Base-by-base conservation (phyloP, 2,113 vertebrate species). In the Gracilinanus agilis region DNA sequence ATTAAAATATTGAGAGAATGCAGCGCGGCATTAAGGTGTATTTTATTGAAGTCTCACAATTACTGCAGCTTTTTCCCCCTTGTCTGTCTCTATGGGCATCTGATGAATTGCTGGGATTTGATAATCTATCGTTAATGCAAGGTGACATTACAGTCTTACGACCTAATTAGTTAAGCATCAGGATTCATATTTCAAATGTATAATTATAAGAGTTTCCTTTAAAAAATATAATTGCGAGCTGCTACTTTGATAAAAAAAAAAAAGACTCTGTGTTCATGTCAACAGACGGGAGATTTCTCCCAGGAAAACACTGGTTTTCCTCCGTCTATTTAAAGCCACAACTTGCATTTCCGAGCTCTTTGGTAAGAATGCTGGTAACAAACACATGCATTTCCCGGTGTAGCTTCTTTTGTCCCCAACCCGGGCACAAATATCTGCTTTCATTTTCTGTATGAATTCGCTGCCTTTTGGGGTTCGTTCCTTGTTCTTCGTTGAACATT, bases 1-100 rank as follows among this genome's bases (percentile, higher is more conserved):
- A 97, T 93, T 97, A 96, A 96, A 97, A 97, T 97, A 96, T 95
- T 97, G 97, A 94, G 97, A 96, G 95, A 97, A 97, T 97, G 94
- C 49, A 93, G 67, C 92, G 75, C 92, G 94, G 54, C 24, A 96
- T 94, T 96, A 90, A 89, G 53, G 93, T 83, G 96, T 94, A 93
- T 95, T 97, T 95, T 96, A 91, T 96, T 96, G 96, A 94, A 96
- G 93, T 94, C 91, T 95, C 58, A 95, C 96, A 98, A 97, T 98
- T 96, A 97, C 34, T 92, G 95, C 95, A 94, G 94, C 29, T 61
- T 96, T 98, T 96, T 97, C 25, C 90, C 96, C 91, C 92, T 90
- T 67, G 53, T 55, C 55, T 96, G 95, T 97, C 90, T 96, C 92
- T 92, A 88, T 92, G 92, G 93, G 55, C n/a, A 61, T 44, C 3